Base-by-base conservation (phyloP, 2,113 vertebrate genomes). In the Gymnarchus niloticus region DNA sequence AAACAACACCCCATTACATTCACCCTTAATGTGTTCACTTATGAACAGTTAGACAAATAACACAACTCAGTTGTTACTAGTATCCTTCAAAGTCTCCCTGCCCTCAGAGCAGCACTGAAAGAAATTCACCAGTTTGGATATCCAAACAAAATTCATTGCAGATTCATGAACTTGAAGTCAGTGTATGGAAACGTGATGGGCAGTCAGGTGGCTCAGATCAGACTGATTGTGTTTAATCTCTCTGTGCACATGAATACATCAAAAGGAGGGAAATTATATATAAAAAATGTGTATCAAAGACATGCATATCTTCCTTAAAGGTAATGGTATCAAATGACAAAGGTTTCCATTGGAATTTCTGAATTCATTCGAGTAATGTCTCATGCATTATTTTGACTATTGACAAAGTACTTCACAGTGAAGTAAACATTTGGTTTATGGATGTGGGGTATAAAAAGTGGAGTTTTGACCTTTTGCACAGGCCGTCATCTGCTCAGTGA, bases 381-480 rank as follows among this genome's bases (percentile, higher is more conserved):
- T 48, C 41, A n/a, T 23, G 44, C 7, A 6, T 73, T 73, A 73
- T 17, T 73, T 73, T 73, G 65, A 12, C 33, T 14, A 73, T 73
- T 37, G 41, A 73, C 4, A 19, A 73, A 73, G 33, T 12, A 12
- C 19, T 6, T 19, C 21, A 78, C 9, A 78, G 23, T 37, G 46
- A 48, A 37, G n/a, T 37, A 48, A 37, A 78, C 76, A 46, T 78
- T 78, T 78, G 52, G 6, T 54, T 54, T 54, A 6, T 54, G 6
- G 14, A 44, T 46, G 41, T 78, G 46, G 23, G 41, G 23, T 48
- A 78, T 78, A 44, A 78, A 48, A 78, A 78, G 41, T 77, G 73
- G 6, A n/a, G 37, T 78, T 78, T 48, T 78, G 76, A 46, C 76
- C 76, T 78, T 78, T 48, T 78, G 76, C 23, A 37, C 76, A 78